Evolutionary conservation across 2,888 invertebrate genomes (phyloP), one percentile per base, ranked within the genome.

Genomic region (Teinopalpus imperialis): DNA sequence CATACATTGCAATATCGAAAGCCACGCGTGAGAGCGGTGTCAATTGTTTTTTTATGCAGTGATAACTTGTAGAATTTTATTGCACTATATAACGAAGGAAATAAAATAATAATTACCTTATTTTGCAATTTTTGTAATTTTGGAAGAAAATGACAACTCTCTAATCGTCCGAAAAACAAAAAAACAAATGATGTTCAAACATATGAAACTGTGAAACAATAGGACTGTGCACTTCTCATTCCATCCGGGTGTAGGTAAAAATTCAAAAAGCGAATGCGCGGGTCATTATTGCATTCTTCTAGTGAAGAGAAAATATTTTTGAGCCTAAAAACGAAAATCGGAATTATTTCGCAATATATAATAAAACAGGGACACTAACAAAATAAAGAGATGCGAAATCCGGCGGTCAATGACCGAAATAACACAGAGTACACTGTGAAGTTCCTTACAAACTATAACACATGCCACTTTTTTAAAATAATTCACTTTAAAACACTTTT

Each of bases 351-450:
- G 76, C 71, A 76, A 74, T 23, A 21, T 46, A 24, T n/a, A 71
- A 73, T 61, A 60, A 60, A 72, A 70, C 66, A 72, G 70, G 67
- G 69, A 62, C 71, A 77, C 74, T 74, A 76, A 76, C 69, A 65
- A 57, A 69, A 81, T 58, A 80, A n/a, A 72, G 79, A 78, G 80
- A 81, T 85, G 81, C 78, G 74, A 87, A 85, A 79, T 79, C 80
- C 76, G 69, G 77, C 88, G 89, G 89, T 89, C 89, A 89, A 81
- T 89, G 89, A 89, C 89, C 89, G 89, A 85, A 89, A 81, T 85
- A 81, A 85, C 81, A 86, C 85, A 78, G 74, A 73, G 74, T 79
- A 77, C 80, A 85, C 72, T 75, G 68, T 80, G 77, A 78, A 76
- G 74, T 73, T 74, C 71, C 67, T 63, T 74, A 70, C 53, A 77